These are phyloP conservation scores for Nebria salina DNA, from an alignment of 2,888 invertebrate species.

Conservation along the genomic window DNA sequence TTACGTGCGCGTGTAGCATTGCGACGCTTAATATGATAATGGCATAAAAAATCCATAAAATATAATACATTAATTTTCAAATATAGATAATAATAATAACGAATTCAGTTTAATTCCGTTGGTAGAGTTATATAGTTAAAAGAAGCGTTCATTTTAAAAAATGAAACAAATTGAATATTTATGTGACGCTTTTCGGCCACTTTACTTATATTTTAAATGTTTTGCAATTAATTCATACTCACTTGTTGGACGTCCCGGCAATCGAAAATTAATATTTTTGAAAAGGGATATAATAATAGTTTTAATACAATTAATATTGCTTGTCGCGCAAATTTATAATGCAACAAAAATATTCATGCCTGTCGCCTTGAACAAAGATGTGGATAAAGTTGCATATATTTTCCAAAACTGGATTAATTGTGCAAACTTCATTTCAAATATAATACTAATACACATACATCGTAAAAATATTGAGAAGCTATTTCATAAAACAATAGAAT, in stretches of 20 bases:
- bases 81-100: too few relatives aligned
- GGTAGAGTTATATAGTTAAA: too few relatives aligned
- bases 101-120: too few relatives aligned
- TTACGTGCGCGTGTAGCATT: too few relatives aligned
- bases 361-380: neutral
- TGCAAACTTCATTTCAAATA: slow-evolving; percentile 11
- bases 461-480: slow-evolving; percentile 11
- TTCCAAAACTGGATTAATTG: neutral
- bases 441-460: slow-evolving; percentile 20
- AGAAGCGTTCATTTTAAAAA: too few relatives aligned
- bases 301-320: neutral
- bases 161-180: neutral
- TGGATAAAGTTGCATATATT: neutral
- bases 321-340: neutral
- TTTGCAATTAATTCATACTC: slow-evolving; percentile 13
- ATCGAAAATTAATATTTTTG: slow-evolving; percentile 13
- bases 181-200: neutral
- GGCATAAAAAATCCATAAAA: too few relatives aligned
- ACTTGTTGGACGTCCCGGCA: neutral
- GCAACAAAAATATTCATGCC: neutral
- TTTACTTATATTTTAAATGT: slow-evolving; percentile 19
- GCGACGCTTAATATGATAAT: too few relatives aligned
- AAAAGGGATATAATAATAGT: slow-evolving; percentile 17
- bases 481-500: slow-evolving; percentile 4
- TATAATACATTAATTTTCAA: too few relatives aligned